Evolutionary conservation across 35 echinoderm and acorn worm species (phyloP), one percentile per base, ranked within the genome.

Genomic region (Chiridota heheva): DNA sequence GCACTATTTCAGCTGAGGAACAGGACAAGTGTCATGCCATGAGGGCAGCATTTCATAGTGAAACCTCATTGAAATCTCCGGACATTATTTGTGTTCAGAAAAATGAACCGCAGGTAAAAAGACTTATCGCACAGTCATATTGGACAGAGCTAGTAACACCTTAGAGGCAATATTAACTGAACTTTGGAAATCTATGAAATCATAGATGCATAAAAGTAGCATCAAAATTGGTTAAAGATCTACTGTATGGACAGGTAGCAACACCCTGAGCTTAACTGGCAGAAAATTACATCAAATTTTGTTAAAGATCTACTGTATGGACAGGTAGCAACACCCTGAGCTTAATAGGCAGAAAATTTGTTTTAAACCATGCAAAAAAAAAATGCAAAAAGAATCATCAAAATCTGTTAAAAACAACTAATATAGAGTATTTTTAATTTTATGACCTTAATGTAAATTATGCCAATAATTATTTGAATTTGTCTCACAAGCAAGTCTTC

Each of bases 21-120:
- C 57, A 87, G 41, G 18, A 38, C 27, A 87, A 87, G 71, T 87
- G 85, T 40, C 59, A 69, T 29, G 60, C 7, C 1, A 87, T 87
- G 85, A 87, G 70, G 53, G 16, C 37, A 1, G 85, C 85, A 3
- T 87, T 87, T 51, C 0, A 36, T 5, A 27, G 10, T 5, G 16
- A 67, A 39, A 41, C 33, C 12, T 58, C 68, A n/a, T n/a, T n/a
- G n/a, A n/a, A n/a, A 42, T n/a, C 2, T 0, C 78, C 78, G 20
- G 37, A 7, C 13, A 42, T 82, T 27, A 10, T 5, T 18, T 82
- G 78, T 77, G 71, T 86, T 0, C 66, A 58, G 42, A 40, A 47
- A 28, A 27, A 37, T 22, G 27, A 75, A 13, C 3, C 22, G 10
- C 3, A 26, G 36, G n/a, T 51, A 51, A 51, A 8, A 51, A 51